Conservation (phyloP, 2,888 invertebrate species). For the Lycophotia porphyrea region DNA sequence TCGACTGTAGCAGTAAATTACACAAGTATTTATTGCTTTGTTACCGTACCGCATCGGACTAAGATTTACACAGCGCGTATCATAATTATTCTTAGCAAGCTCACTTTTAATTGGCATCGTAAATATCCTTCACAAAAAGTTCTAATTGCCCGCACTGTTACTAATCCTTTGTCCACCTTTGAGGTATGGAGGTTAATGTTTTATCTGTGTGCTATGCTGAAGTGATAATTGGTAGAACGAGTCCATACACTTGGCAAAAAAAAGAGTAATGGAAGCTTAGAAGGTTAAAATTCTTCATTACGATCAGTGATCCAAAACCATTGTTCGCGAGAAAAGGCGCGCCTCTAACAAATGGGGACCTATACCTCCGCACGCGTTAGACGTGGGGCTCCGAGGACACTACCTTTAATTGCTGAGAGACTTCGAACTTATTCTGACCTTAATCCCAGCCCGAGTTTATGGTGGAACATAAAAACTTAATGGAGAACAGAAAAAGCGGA, state of each 20-base stretch:
- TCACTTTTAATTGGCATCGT: slow-evolving; percentile 62
- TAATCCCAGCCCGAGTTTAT: slow-evolving; percentile 57
- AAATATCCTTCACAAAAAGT: slow-evolving; percentile 55
- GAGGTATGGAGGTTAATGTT: slow-evolving; percentile 20
- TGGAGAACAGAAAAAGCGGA: slow-evolving; percentile 56
- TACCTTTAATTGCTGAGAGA: slow-evolving; percentile 63
- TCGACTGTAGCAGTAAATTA: slow-evolving; percentile 53
- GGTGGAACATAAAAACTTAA: slow-evolving; percentile 61
- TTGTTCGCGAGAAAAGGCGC: slow-evolving; percentile 37
- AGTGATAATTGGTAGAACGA: slow-evolving; percentile 43
- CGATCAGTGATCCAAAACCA: slow-evolving; percentile 18
- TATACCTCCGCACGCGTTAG: slow-evolving; percentile 41
- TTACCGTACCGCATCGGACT: slow-evolving; percentile 56
- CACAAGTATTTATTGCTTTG: slow-evolving; percentile 68
- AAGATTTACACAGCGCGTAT: slow-evolving; percentile 58
- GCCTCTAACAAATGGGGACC: slow-evolving; percentile 26
- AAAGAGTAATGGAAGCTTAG: slow-evolving; percentile 6
- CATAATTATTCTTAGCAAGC: slow-evolving; percentile 62
- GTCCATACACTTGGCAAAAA: not conserved
- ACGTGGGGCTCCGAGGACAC: slow-evolving; percentile 47
- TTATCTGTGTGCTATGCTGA: slow-evolving; percentile 19
- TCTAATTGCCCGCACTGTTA: slow-evolving; percentile 52
- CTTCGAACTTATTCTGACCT: slow-evolving; percentile 58
- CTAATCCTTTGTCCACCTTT: slow-evolving; percentile 49
- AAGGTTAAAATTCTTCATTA: slow-evolving; percentile 31